Conservation (phyloP, 2,113 vertebrate genomes). For the Oncorhynchus keta region DNA sequence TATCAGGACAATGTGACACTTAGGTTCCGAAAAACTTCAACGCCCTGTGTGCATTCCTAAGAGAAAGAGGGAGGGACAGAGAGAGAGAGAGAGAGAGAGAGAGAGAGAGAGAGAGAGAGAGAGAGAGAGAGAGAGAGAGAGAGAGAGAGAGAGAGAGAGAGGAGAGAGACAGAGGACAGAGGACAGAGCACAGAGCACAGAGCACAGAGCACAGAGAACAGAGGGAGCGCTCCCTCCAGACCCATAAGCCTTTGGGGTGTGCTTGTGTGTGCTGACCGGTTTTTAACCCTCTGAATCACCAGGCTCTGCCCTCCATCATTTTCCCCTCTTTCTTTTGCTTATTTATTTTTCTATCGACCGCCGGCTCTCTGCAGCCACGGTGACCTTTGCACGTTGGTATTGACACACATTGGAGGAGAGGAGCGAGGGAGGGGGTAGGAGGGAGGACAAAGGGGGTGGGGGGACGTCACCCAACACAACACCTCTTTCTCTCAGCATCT, state of each 20-base stretch:
- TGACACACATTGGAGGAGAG: slow-evolving; percentile 53
- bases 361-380: slow-evolving; percentile 61
- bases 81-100: slow-evolving; percentile 15
- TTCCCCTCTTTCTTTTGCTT: slow-evolving; percentile 54
- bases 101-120: slow-evolving; percentile 4
- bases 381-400: slow-evolving; percentile 71
- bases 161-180: slow-evolving; percentile 2
- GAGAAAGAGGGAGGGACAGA: slow-evolving; percentile 9
- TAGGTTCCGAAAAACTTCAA: slow-evolving; percentile 47
- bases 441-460: slow-evolving; percentile 46
- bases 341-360: slow-evolving; percentile 70
- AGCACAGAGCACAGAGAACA: neutral
- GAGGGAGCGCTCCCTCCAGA: slow-evolving; percentile 12
- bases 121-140: slow-evolving; percentile 1
- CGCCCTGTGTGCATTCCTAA: slow-evolving; percentile 25
- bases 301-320: slow-evolving; percentile 56
- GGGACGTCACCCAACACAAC: slow-evolving; percentile 7
- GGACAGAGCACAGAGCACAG: neutral
- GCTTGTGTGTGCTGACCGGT: slow-evolving; percentile 52
- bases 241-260: slow-evolving; percentile 50
- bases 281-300: slow-evolving; percentile 63
- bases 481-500: neutral
- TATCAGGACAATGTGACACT: slow-evolving; percentile 41
- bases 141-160: slow-evolving; percentile 15
- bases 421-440: slow-evolving; percentile 39